Evolutionary conservation across 1,140 invertebrate species (phyloP).

Genomic region (Halesus radiatus): DNA sequence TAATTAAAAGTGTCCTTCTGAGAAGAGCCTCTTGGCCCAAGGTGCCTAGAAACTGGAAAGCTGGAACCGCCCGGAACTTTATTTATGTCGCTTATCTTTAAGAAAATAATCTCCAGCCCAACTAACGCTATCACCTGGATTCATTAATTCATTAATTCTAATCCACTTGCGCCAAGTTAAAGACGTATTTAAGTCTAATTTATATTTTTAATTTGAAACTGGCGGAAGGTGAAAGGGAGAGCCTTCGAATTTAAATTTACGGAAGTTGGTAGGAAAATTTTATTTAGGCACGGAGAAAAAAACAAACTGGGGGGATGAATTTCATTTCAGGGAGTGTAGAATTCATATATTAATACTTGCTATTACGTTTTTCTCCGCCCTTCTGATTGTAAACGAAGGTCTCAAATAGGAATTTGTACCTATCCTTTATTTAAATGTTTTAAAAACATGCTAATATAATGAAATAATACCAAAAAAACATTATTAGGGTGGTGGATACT

Average conservation of each 20-base stretch:
- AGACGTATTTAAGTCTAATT: conserved; percentile 36
- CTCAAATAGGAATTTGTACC: too few species aligned
- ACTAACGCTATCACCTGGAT: conserved; percentile 33
- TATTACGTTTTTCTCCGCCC: too few species aligned
- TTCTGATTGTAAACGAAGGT: too few species aligned
- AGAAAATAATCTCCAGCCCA: conserved; percentile 37
- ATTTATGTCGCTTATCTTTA: conserved; percentile 43
- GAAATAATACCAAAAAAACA: too few species aligned
- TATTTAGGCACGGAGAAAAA: neutral
- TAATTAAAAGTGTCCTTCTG: neutral
- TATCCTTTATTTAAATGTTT: too few species aligned
- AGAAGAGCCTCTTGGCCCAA: neutral
- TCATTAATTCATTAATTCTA: conserved; percentile 41
- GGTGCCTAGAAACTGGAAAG: neutral
- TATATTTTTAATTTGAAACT: conserved; percentile 41
- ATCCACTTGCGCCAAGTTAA: conserved; percentile 25
- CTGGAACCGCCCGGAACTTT: conserved; percentile 9
- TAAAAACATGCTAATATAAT: too few species aligned
- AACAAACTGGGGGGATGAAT: neutral
- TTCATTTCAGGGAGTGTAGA: too few species aligned
- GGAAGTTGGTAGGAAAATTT: conserved; percentile 9
- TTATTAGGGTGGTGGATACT: too few species aligned
- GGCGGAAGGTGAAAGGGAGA: conserved; percentile 8
- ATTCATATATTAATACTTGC: too few species aligned
- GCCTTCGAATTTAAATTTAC: conserved; percentile 16